Conservation (phyloP, 2,888 invertebrate genomes). For the Dasysyrphus tricinctus region DNA sequence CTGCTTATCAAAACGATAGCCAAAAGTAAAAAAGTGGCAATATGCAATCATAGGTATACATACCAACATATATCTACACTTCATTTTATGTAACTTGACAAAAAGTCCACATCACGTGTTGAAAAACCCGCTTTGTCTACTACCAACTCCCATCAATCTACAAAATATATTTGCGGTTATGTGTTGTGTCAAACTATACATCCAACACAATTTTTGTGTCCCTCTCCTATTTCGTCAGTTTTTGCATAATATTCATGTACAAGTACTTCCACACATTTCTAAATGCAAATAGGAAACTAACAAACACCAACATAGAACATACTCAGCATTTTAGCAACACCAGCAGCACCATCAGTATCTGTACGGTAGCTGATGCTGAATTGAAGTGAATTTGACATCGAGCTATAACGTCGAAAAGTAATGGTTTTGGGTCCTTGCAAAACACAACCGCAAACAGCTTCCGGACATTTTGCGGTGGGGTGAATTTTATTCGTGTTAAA, state of each 20-base stretch:
- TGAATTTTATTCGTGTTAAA: constrained; percentile 39
- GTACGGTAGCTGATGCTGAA: no score
- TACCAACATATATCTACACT: no score
- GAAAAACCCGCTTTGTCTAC: neutral
- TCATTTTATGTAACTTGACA: neutral
- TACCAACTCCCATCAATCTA: neutral
- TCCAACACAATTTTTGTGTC: no score
- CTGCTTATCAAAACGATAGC: no score
- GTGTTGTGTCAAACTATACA: neutral
- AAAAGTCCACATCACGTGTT: neutral
- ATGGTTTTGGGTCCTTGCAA: constrained; percentile 20
- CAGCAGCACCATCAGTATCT: no score
- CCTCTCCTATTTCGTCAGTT: neutral
- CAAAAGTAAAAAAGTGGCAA: no score
- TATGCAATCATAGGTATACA: no score
- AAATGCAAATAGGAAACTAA: constrained; percentile 18
- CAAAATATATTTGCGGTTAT: neutral
- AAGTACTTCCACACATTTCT: neutral
- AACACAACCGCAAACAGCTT: constrained; percentile 53
- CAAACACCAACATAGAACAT: neutral
- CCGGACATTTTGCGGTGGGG: constrained; percentile 38
- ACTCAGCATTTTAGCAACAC: neutral
- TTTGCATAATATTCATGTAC: constrained; percentile 9
- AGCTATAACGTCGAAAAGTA: neutral
- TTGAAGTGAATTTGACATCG: constrained; percentile 21